Percentiles rank a stretch among this genome's conserved stretches.
Evolutionary conservation across 2,113 vertebrate genomes (phyloP).

Genomic region (Bucco capensis): DNA sequence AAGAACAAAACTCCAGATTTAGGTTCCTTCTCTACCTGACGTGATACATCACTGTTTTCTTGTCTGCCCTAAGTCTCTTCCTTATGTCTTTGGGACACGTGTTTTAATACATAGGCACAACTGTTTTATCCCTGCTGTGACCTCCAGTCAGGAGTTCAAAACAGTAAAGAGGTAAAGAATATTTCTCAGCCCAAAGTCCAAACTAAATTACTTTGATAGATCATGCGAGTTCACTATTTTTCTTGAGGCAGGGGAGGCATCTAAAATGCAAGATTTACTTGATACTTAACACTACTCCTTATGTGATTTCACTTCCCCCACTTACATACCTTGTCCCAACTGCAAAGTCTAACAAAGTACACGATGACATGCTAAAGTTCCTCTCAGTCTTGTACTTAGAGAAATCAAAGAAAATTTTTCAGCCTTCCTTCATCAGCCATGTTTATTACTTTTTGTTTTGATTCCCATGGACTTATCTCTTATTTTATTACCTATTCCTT

Average conservation of each 20-base stretch:
- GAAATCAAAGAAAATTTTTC: neutral
- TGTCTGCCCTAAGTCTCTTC: neutral
- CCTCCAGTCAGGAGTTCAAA: neutral
- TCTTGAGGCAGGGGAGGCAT: neutral
- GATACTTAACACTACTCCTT: neutral
- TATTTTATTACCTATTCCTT: neutral
- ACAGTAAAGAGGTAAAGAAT: neutral
- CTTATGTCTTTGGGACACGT: rapidly evolving
- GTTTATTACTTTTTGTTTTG: neutral
- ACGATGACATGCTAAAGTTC: neutral
- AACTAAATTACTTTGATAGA: neutral
- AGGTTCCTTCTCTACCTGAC: neutral
- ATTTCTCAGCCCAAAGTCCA: neutral
- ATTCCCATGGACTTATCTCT: neutral
- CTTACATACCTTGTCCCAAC: neutral
- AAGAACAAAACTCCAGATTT: neutral
- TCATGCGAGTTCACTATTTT: neutral
- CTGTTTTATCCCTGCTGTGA: neutral
- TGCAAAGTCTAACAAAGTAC: neutral
- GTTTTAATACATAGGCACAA: neutral
- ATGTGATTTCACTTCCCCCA: neutral
- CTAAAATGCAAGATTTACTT: neutral
- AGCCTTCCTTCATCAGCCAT: neutral
- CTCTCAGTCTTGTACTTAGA: neutral
- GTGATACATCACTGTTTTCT: neutral